Conservation (phyloP, 1,140 invertebrate species). For the Panonychus citri region DNA sequence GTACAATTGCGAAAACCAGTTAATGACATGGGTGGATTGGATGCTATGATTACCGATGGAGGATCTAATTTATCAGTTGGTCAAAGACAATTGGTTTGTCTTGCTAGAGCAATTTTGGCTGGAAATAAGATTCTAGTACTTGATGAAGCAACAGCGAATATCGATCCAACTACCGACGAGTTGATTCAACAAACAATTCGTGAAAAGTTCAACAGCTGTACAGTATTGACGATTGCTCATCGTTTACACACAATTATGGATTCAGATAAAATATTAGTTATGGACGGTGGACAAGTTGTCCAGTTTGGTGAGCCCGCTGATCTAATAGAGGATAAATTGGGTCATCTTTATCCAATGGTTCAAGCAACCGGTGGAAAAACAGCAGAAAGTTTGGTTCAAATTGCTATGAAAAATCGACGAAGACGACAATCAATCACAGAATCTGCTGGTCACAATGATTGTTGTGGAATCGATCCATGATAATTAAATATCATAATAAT, state of each 20-base stretch:
- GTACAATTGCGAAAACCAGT: slow-evolving; percentile 43
- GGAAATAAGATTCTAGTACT: slow-evolving; percentile 23
- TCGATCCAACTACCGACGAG: slow-evolving; percentile 21
- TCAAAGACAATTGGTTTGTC: slow-evolving; percentile 46
- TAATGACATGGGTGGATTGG: slow-evolving; percentile 36
- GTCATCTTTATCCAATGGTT: slow-evolving; percentile 21
- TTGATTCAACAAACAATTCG: slow-evolving; percentile 21
- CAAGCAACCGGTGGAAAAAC: background rate
- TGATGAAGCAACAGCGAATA: slow-evolving; percentile 27
- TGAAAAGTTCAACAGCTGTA: slow-evolving; percentile 37
- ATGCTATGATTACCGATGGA: slow-evolving; percentile 43
- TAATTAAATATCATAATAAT: too few relatives aligned
- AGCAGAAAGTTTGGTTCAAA: too few relatives aligned
- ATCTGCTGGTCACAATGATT: too few relatives aligned
- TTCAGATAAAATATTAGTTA: slow-evolving; percentile 17
- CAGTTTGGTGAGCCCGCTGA: slow-evolving; percentile 10
- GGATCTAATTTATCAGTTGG: slow-evolving; percentile 56
- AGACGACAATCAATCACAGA: too few relatives aligned
- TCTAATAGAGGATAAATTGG: slow-evolving; percentile 31
- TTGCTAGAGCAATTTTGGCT: slow-evolving; percentile 29
- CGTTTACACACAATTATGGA: slow-evolving; percentile 18
- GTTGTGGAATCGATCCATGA: too few relatives aligned
- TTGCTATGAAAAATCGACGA: too few relatives aligned
- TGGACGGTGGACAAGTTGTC: slow-evolving; percentile 48
- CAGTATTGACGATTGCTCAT: slow-evolving; percentile 61